Evolutionary conservation across 2,797 vertebrate species (phyloP), one percentile per base, ranked within the genome.

Genomic region (Sebastes nivosus): DNA sequence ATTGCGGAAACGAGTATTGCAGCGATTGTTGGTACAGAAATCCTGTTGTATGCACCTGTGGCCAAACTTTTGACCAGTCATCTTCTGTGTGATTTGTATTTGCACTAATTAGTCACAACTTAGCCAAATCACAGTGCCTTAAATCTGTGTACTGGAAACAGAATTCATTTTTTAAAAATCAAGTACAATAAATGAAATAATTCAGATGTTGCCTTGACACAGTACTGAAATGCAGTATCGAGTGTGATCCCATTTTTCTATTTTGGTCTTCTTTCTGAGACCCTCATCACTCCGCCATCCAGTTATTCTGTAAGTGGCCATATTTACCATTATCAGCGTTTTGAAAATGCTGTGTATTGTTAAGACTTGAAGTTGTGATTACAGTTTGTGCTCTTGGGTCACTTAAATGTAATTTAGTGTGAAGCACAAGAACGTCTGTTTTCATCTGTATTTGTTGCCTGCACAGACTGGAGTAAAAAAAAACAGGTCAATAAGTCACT

Each of bases 1-100:
- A 93, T 50, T 96, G 96, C 54, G 89, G 86, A 4, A 59, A 16
- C 0, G 90, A 93, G 52, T 93, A 82, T 10, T 96, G 96, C 46
- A 84, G 10, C 1, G 2, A 8, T 0, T 96, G 95, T 18, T 96
- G 91, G 95, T 96, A 87, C 75, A 82, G 88, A 70, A 63, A 1
- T 16, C 89, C 95, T 0, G 2, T 95, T 1, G 0, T 1, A 0
- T 96, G 96, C 71, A 6, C 0, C 34, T 96, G 96, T 3, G 95
- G 95, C 50, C 85, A 89, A 64, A 75, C 79, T 0, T 88, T 95
- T 27, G 84, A 92, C 74, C 73, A 78, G 42, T 85, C 88, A 2
- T 86, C 94, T 0, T 13, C 91, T 8, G 95, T 95, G 64, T 95
- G 85, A 93, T 29, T 9, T 25, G 5, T 6, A 10, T 57, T 32